A percentile compares a stretch with the other conserved stretches of the same genome.
Conservation (phyloP, 2,888 invertebrate genomes). For the Phaedon cochleariae region DNA sequence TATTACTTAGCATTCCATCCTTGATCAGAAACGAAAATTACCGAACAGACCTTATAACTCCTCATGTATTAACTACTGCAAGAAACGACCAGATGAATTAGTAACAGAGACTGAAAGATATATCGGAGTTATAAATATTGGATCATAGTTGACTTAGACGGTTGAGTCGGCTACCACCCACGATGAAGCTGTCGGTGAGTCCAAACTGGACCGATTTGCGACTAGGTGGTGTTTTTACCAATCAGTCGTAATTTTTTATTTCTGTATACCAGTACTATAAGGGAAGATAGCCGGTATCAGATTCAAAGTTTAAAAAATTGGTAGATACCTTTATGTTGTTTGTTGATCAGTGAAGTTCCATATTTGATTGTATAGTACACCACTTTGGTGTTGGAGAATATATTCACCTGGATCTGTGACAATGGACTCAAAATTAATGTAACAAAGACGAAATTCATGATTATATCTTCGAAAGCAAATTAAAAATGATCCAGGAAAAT, state of each 20-base stretch:
- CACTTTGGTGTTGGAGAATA: no score
- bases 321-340: no score
- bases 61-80: conserved; percentile 21
- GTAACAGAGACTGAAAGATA: conserved; percentile 49
- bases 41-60: not conserved
- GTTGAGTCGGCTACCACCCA: conserved; percentile 41
- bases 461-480: no score
- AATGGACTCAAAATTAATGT: no score
- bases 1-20: no score
- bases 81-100: conserved; percentile 49
- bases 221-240: conserved; percentile 24
- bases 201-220: conserved; percentile 37
- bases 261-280: not conserved
- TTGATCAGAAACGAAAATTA: no score
- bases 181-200: conserved; percentile 35
- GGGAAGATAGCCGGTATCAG: not conserved
- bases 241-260: not conserved
- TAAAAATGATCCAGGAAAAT: no score
- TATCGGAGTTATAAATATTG: conserved; percentile 57
- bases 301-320: not conserved
- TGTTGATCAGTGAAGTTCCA: no score
- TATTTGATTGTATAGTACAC: no score
- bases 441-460: no score
- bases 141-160: conserved; percentile 33
- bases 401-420: no score